Conservation (phyloP, 2,888 invertebrate species). For the Hermodice carunculata region DNA sequence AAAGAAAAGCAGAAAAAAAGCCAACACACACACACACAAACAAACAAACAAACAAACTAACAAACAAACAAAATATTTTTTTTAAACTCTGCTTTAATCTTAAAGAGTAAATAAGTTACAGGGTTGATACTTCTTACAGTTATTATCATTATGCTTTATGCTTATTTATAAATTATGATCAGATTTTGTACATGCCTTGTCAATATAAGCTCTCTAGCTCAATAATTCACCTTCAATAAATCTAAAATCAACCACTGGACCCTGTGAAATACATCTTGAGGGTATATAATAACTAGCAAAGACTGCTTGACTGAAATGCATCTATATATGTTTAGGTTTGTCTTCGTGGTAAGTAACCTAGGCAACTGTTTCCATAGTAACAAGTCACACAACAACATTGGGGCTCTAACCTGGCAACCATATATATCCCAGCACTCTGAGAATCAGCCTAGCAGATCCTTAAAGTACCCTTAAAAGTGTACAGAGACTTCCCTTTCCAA, state of each 20-base stretch:
- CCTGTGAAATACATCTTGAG: slow-evolving; percentile 23
- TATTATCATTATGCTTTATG: slow-evolving; percentile 26
- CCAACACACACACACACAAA: background rate
- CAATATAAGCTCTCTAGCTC: slow-evolving; percentile 19
- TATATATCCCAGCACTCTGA: no score
- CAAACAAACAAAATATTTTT: slow-evolving; percentile 13
- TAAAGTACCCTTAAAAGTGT: no score
- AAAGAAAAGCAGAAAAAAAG: no score
- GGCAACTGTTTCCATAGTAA: slow-evolving; percentile 27
- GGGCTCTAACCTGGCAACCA: slow-evolving; percentile 21
- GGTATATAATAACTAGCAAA: slow-evolving; percentile 1
- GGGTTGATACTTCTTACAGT: slow-evolving; percentile 21
- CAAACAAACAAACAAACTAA: background rate
- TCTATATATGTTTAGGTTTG: slow-evolving; percentile 22
- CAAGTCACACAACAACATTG: slow-evolving; percentile 17
- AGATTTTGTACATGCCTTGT: slow-evolving; percentile 22
- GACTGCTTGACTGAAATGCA: slow-evolving; percentile 12
- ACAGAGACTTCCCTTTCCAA: no score
- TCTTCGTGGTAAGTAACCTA: background rate
- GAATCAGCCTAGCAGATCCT: no score
- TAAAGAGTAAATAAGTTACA: slow-evolving; percentile 33
- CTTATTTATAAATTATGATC: slow-evolving; percentile 25
- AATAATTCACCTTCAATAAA: slow-evolving; percentile 1
- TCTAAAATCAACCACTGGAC: slow-evolving; percentile 20
- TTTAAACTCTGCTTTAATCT: slow-evolving; percentile 33